Conservation (phyloP, 1,140 invertebrate species). For the Asobara japonica region DNA sequence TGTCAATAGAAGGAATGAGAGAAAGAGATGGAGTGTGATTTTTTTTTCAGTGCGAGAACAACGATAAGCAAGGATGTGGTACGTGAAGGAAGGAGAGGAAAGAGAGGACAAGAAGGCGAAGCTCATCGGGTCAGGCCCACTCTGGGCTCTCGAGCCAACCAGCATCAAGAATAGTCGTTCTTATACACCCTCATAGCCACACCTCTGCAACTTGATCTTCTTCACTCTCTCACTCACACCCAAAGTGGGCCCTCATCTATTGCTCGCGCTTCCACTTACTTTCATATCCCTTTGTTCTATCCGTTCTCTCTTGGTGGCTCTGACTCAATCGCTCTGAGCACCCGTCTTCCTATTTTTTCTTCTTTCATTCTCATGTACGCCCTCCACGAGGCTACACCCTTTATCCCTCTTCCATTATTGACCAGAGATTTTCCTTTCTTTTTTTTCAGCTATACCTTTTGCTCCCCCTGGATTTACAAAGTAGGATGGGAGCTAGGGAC, state of each 20-base stretch:
- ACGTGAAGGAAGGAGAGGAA: slow-evolving; percentile 13
- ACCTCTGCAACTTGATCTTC: slow-evolving; percentile 55
- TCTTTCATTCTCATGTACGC: no score
- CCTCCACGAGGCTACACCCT: no score
- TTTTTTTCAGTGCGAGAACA: neutral
- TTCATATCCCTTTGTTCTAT: slow-evolving; percentile 38
- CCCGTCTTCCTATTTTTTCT: no score
- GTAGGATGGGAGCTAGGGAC: no score
- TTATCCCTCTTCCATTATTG: no score
- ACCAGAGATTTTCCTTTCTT: no score
- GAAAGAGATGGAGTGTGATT: neutral
- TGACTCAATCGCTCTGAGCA: no score
- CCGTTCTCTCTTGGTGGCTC: slow-evolving; percentile 27
- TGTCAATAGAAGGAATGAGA: no score
- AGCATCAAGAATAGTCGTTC: slow-evolving; percentile 61
- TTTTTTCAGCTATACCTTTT: no score
- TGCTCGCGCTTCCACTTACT: slow-evolving; percentile 11
- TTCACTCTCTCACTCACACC: slow-evolving; percentile 5
- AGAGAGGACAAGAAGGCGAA: slow-evolving; percentile 25
- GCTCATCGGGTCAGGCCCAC: slow-evolving; percentile 60
- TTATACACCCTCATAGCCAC: slow-evolving; percentile 61
- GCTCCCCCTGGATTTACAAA: no score
- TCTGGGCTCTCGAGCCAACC: slow-evolving; percentile 62
- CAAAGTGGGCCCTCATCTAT: neutral
- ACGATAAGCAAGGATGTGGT: neutral